Evolutionary conservation across 2,113 vertebrate genomes (phyloP).

Genomic region (Mormoops blainvillei): DNA sequence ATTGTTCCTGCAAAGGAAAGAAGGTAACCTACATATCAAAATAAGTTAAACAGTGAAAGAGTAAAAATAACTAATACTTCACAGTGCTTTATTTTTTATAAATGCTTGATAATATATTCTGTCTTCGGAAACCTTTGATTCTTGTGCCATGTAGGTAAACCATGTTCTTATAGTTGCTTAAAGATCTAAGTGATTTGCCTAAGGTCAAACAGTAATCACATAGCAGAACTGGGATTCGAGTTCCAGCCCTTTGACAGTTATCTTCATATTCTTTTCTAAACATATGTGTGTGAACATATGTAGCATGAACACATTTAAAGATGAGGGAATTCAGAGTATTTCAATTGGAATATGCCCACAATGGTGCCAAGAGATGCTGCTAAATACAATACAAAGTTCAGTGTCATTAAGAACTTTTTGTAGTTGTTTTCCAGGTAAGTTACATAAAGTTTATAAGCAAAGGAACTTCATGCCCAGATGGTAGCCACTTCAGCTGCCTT

Average conservation of each 20-base stretch:
- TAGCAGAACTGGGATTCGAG: not conserved
- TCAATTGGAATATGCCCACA: not conserved
- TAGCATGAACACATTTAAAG: not conserved
- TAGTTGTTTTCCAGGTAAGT: not conserved
- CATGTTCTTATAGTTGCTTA: not conserved
- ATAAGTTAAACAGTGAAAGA: constrained; percentile 23
- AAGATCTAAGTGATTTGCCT: not conserved
- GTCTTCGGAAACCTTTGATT: not conserved
- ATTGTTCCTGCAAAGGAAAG: not conserved
- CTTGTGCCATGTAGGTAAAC: not conserved
- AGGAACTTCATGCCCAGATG: not conserved
- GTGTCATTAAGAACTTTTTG: not conserved
- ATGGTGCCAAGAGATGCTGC: not conserved
- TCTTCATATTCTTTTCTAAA: not conserved
- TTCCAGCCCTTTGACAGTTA: not conserved
- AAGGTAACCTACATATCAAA: constrained; percentile 35
- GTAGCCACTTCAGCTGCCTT: not conserved
- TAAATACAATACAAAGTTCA: not conserved
- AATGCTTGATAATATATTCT: not conserved
- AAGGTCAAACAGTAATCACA: not conserved
- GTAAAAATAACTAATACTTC: not conserved
- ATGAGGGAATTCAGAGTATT: not conserved
- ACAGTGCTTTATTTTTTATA: not conserved
- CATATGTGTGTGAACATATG: not conserved
- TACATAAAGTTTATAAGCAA: not conserved